phyloP scores from a whole-genome alignment of 2,888 invertebrate genomes.

The Salpingus planirostris region DNA sequence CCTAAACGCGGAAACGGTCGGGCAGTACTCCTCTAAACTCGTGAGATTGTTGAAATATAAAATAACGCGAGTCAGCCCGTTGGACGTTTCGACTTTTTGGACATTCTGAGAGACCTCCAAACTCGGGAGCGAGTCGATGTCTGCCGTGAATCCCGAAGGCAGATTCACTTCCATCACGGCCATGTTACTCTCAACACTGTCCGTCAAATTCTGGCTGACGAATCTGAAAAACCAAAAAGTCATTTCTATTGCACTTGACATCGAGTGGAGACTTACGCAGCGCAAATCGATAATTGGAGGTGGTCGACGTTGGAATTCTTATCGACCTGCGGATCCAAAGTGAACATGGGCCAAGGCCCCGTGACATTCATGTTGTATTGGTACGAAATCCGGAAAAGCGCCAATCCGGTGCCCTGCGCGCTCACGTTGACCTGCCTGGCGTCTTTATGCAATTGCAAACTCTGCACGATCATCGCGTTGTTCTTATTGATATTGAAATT shows the following conservation, averaged over 20 bases:
- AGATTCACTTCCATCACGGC: conserved; percentile 83
- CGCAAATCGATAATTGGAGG: conserved; percentile 73
- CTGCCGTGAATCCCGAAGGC: conserved; percentile 86
- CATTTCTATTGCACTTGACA: no score
- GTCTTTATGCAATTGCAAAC: conserved; percentile 47
- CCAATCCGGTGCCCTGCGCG: conserved; percentile 74
- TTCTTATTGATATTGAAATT: conserved; percentile 63
- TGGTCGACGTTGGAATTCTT: conserved; percentile 67
- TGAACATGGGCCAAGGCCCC: conserved; percentile 79
- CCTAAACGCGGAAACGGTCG: conserved; percentile 74
- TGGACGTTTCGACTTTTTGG: conserved; percentile 59
- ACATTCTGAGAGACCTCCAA: conserved; percentile 49
- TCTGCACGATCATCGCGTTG: conserved; percentile 76
- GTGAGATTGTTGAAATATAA: conserved; percentile 65
- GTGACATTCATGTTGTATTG: conserved; percentile 79
- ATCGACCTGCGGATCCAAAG: conserved; percentile 77
- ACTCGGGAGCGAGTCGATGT: conserved; percentile 61
- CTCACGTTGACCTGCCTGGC: conserved; percentile 60
- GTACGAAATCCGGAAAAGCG: conserved; percentile 68
- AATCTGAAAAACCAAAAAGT: conserved; percentile 45
- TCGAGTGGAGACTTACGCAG: conserved; percentile 62
- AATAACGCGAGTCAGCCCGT: conserved; percentile 55
- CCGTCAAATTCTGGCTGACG: conserved; percentile 49
- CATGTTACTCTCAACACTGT: conserved; percentile 73
- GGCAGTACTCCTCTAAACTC: conserved; percentile 57